Evolutionary conservation across 2,797 vertebrate genomes (phyloP).

Genomic region (Hypotaenidia philippensis): DNA sequence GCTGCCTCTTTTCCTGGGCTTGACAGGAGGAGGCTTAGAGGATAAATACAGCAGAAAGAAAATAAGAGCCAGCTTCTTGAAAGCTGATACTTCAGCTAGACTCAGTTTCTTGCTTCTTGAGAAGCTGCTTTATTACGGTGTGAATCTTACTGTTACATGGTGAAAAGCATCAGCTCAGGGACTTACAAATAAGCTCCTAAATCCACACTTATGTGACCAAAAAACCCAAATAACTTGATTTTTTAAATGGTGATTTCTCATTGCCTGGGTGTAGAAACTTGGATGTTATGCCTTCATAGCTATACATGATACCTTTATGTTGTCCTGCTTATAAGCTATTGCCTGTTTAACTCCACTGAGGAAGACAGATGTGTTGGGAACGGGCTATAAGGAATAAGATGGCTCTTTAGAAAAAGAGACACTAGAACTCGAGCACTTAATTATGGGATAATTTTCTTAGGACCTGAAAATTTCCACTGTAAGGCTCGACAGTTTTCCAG

Average conservation of each 20-base stretch:
- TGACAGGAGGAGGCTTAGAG: constrained; percentile 16
- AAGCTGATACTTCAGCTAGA: not conserved
- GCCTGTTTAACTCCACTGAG: not conserved
- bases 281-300: not conserved
- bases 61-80: constrained; percentile 33
- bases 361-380: not conserved
- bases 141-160: not conserved
- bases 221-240: not conserved
- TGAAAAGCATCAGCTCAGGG: not conserved
- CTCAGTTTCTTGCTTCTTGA: constrained; percentile 41
- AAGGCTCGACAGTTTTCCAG: not conserved
- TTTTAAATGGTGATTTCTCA: not conserved
- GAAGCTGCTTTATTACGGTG: constrained; percentile 2
- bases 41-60: constrained; percentile 20
- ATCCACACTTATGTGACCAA: not conserved
- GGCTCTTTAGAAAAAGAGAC: not conserved
- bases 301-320: not conserved
- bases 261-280: not conserved
- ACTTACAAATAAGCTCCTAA: not conserved
- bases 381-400: not conserved
- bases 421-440: not conserved
- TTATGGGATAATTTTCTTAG: not conserved
- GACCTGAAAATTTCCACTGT: not conserved
- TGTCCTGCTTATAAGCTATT: not conserved
- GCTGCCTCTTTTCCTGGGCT: constrained; percentile 69